Percentiles rank a stretch among this genome's conserved stretches.
These are phyloP conservation scores for Xyrichtys novacula DNA, from an alignment of 2,797 vertebrate species.

Conservation along the genomic window DNA sequence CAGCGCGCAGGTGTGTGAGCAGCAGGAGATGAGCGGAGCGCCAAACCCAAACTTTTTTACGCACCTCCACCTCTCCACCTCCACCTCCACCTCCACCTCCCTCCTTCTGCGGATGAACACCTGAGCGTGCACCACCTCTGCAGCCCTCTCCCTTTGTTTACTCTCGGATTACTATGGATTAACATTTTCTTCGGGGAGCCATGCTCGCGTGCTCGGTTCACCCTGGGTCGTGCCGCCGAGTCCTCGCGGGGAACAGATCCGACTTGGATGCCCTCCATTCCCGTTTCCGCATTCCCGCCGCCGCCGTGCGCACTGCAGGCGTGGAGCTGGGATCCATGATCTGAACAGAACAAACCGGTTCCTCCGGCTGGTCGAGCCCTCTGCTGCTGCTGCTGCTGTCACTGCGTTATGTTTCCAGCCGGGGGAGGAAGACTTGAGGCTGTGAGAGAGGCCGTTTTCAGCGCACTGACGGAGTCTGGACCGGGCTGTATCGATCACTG, in stretches of 20 bases:
- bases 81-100: not conserved
- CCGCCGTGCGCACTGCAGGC: constrained; percentile 55
- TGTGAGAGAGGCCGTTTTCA: constrained; percentile 13
- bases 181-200: not conserved
- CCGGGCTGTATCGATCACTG: constrained; percentile 4
- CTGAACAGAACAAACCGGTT: constrained; percentile 81
- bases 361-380: constrained; percentile 74
- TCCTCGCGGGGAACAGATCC: constrained; percentile 29
- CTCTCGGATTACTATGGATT: constrained; percentile 5
- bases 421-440: constrained; percentile 21
- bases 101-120: not conserved
- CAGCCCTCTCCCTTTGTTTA: not conserved
- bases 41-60: constrained; percentile 54
- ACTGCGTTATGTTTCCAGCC: constrained; percentile 59
- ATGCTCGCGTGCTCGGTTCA: not conserved
- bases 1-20: constrained; percentile 49
- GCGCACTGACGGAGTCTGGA: constrained; percentile 16
- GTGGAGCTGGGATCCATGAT: constrained; percentile 58
- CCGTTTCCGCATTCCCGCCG: constrained; percentile 83
- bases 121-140: not conserved
- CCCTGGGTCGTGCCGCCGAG: constrained; percentile 5
- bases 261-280: constrained; percentile 39
- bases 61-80: constrained; percentile 24
- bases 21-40: constrained; percentile 35
- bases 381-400: constrained; percentile 50